Conservation (phyloP, 1,140 invertebrate species). For the Rhopalosiphum padi region DNA sequence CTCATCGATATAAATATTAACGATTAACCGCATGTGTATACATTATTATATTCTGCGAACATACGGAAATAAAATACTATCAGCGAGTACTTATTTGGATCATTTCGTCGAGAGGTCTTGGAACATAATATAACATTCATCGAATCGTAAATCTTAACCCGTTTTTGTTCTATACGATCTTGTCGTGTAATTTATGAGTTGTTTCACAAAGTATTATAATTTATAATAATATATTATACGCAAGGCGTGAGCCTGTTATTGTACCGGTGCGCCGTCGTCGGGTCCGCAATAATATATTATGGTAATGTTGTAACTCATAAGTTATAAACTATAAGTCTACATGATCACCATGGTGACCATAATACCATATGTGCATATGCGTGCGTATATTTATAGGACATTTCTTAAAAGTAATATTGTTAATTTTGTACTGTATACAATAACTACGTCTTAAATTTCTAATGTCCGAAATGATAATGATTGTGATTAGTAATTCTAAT, state of each 20-base stretch:
- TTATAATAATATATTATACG: neutral
- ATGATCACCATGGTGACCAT: neutral
- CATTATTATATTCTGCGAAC: neutral
- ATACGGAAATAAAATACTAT: neutral
- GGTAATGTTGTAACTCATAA: neutral
- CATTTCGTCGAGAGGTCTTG: neutral
- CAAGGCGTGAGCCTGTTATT: neutral
- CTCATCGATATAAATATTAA: neutral
- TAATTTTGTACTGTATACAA: neutral
- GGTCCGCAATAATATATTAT: neutral
- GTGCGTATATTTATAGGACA: neutral
- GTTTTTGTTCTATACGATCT: neutral
- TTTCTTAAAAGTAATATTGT: neutral
- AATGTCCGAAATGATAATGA: neutral
- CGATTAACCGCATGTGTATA: neutral
- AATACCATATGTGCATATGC: neutral
- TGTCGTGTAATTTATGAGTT: neutral
- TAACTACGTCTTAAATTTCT: neutral
- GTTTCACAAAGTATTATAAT: neutral
- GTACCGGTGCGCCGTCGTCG: neutral
- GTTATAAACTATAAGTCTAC: neutral
- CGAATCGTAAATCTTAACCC: neutral
- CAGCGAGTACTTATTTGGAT: neutral
- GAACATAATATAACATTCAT: neutral
- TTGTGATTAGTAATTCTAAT: neutral